Evolutionary conservation across 92 coral and sea anemone genomes (phyloP).

Genomic region (Montipora capitata): DNA sequence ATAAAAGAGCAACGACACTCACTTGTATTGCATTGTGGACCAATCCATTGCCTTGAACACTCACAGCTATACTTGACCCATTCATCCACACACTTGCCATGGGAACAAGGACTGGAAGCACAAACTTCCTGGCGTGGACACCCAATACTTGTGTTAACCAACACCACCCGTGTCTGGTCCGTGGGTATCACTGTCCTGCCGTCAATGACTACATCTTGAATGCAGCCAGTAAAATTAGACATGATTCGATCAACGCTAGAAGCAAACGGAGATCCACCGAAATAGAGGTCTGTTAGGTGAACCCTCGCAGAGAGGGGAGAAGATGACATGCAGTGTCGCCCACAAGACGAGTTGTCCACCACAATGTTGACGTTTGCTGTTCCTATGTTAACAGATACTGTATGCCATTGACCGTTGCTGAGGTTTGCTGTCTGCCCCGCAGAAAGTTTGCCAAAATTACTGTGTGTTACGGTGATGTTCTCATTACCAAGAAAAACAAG

Average conservation of each 20-base stretch:
- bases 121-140: slow-evolving; percentile 90
- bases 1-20: slow-evolving; percentile 41
- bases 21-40: slow-evolving; percentile 87
- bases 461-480: slow-evolving; percentile 56
- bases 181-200: slow-evolving; percentile 76
- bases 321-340: slow-evolving; percentile 32
- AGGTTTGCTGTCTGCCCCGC: slow-evolving; percentile 71
- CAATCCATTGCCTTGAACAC: slow-evolving; percentile 87
- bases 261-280: slow-evolving; percentile 77
- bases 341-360: slow-evolving; percentile 87
- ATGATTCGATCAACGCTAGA: not conserved
- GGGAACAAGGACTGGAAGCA: slow-evolving; percentile 84
- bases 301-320: slow-evolving; percentile 37
- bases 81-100: slow-evolving; percentile 89
- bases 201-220: slow-evolving; percentile 86
- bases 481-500: slow-evolving; percentile 70
- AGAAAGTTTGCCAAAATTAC: slow-evolving; percentile 28
- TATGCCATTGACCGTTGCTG: slow-evolving; percentile 77
- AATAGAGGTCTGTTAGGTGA: slow-evolving; percentile 52
- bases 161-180: slow-evolving; percentile 42
- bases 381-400: slow-evolving; percentile 61
- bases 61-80: slow-evolving; percentile 93
- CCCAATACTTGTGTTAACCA: slow-evolving; percentile 63
- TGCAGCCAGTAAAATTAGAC: slow-evolving; percentile 86
- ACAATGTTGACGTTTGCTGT: slow-evolving; percentile 30